Percentiles rank a stretch among this genome's conserved stretches.
phyloP scores from a whole-genome alignment of 1,140 invertebrate species.

The Zaprionus africanus region DNA sequence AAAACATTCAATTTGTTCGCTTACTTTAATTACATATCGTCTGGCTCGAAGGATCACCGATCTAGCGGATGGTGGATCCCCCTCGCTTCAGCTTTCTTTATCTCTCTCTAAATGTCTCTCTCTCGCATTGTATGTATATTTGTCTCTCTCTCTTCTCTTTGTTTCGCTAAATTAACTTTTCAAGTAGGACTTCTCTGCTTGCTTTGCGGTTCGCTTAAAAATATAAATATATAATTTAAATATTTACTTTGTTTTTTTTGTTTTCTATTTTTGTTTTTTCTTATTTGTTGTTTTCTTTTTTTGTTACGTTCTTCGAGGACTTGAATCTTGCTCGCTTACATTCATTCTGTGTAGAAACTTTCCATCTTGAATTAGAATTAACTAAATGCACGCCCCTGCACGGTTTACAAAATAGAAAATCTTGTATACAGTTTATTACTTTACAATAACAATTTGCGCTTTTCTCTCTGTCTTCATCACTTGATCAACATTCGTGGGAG shows the following conservation, averaged over 20 bases:
- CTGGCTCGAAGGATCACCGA: slow-evolving; percentile 24
- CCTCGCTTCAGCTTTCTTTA: slow-evolving; percentile 25
- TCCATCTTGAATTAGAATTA: slow-evolving; percentile 48
- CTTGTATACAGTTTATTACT: slow-evolving; percentile 33
- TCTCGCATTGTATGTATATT: slow-evolving; percentile 10
- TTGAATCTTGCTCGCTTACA: slow-evolving; percentile 3
- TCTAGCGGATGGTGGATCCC: slow-evolving; percentile 2
- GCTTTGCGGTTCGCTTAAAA: slow-evolving; percentile 58
- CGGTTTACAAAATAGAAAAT: slow-evolving; percentile 30
- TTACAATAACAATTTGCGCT: slow-evolving; percentile 79
- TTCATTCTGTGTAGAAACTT: slow-evolving; percentile 53
- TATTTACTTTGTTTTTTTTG: slow-evolving; percentile 43
- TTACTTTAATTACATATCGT: slow-evolving; percentile 50
- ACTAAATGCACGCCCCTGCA: slow-evolving; percentile 73
- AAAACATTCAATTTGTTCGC: slow-evolving; percentile 60
- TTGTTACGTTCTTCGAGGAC: slow-evolving; percentile 17
- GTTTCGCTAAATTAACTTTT: slow-evolving; percentile 75
- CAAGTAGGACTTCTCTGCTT: slow-evolving; percentile 69
- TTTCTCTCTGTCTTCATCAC: slow-evolving; percentile 5
- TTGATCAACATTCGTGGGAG: slow-evolving; percentile 26
- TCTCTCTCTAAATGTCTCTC: slow-evolving; percentile 20
- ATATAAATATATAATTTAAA: slow-evolving; percentile 74
- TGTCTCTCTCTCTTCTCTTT: slow-evolving; percentile 43
- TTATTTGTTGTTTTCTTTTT: slow-evolving; percentile 7
- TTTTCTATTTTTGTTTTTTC: slow-evolving; percentile 11